Conservation (phyloP, 2,113 vertebrate genomes). For the Mormyrus iriodes region DNA sequence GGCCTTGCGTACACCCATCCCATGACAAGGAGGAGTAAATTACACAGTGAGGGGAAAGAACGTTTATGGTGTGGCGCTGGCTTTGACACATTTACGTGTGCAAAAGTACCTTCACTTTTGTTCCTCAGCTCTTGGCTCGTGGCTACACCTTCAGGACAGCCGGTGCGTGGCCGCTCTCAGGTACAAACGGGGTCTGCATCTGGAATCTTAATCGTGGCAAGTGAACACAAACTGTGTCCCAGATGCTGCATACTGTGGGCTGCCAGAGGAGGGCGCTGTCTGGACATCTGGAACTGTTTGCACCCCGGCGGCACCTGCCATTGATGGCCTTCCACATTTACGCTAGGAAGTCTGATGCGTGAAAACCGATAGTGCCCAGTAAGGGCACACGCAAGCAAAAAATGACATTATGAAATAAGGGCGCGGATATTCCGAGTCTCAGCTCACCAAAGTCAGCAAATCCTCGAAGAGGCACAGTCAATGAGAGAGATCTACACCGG, state of each 20-base stretch:
- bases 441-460: conserved; percentile 1
- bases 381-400: background rate
- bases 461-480: background rate
- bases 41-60: background rate
- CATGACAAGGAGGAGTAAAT: background rate
- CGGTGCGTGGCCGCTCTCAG: background rate
- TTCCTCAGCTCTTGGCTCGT: background rate
- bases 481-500: background rate
- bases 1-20: background rate
- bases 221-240: background rate
- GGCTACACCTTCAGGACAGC: background rate
- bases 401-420: background rate
- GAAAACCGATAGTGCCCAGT: background rate
- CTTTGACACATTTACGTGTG: background rate
- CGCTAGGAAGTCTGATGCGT: background rate
- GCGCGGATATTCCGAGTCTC: background rate
- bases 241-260: background rate
- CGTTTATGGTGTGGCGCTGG: background rate
- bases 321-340: background rate
- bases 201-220: background rate
- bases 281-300: background rate
- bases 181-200: background rate
- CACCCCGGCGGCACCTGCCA: background rate
- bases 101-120: background rate
- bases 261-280: background rate